phyloP scores from a whole-genome alignment of 2,797 vertebrate species.

The Ceryle rudis region DNA sequence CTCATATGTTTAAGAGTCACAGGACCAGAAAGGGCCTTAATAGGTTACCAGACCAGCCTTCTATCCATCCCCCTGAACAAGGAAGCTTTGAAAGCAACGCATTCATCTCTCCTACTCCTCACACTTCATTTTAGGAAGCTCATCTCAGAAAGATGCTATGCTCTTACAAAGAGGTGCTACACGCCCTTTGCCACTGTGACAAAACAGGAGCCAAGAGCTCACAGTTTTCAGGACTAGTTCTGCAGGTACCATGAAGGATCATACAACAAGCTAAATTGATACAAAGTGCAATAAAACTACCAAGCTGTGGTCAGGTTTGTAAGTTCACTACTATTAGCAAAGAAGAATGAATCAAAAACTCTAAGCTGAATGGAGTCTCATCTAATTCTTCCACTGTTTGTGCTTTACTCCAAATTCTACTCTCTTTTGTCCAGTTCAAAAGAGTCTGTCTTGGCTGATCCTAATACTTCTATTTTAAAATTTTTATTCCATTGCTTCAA shows the following conservation, averaged over 20 bases:
- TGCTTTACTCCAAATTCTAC: slow-evolving; percentile 59
- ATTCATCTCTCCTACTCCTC: background rate
- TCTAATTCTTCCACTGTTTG: slow-evolving; percentile 10
- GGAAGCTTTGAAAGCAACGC: background rate
- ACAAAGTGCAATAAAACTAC: slow-evolving; percentile 14
- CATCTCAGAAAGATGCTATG: background rate
- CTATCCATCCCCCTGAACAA: background rate
- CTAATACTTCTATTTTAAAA: slow-evolving; percentile 14
- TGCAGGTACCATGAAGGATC: background rate
- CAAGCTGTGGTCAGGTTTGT: background rate
- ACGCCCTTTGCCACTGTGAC: background rate
- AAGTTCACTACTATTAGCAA: background rate
- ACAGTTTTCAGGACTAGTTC: background rate
- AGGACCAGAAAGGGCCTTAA: background rate
- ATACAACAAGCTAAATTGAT: background rate
- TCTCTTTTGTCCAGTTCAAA: background rate
- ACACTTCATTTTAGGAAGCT: background rate
- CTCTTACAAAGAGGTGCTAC: background rate
- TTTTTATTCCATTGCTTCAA: background rate
- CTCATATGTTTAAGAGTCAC: background rate
- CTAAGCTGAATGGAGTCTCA: background rate
- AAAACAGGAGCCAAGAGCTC: background rate
- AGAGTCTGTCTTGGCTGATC: background rate
- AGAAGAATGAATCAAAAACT: background rate
- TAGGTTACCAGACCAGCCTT: background rate